A percentile compares a stretch with the other conserved stretches of the same genome.
Evolutionary conservation across 2,113 vertebrate genomes (phyloP).

Genomic region (Microtus richardsoni): DNA sequence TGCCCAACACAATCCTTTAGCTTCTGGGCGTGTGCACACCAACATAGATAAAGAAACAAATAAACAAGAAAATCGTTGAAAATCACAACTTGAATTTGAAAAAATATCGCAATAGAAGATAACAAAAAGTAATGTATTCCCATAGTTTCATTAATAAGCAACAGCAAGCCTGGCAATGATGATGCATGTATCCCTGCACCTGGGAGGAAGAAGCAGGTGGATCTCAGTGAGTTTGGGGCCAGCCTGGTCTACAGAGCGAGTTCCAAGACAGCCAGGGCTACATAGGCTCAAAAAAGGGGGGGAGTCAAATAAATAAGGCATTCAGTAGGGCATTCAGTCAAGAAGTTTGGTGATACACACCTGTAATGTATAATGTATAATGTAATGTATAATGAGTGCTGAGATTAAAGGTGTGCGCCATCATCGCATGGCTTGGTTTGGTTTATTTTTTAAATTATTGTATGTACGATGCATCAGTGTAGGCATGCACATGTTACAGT

Average conservation of each 20-base stretch:
- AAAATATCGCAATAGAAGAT: background rate
- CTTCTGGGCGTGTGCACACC: too few relatives aligned
- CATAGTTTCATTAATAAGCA: slow-evolving; percentile 19
- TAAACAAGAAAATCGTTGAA: background rate
- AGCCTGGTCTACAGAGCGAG: background rate
- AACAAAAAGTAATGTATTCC: slow-evolving; percentile 38
- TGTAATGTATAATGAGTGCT: too few relatives aligned
- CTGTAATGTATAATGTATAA: too few relatives aligned
- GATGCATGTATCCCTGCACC: background rate
- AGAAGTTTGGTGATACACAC: too few relatives aligned
- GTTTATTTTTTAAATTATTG: background rate
- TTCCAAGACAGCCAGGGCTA: background rate
- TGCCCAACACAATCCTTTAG: background rate
- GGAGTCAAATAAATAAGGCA: too few relatives aligned
- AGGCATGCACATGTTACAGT: background rate
- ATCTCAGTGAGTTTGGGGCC: background rate
- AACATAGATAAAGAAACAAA: background rate
- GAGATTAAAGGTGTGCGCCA: too few relatives aligned
- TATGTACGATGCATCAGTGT: background rate
- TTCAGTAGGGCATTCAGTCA: too few relatives aligned
- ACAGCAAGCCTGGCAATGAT: background rate
- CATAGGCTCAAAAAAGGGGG: background rate
- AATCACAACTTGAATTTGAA: background rate
- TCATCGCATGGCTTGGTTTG: too few relatives aligned
- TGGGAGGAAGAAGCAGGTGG: background rate